phyloP scores from a whole-genome alignment of 2,888 invertebrate genomes.

The Drosophila eohydei region DNA sequence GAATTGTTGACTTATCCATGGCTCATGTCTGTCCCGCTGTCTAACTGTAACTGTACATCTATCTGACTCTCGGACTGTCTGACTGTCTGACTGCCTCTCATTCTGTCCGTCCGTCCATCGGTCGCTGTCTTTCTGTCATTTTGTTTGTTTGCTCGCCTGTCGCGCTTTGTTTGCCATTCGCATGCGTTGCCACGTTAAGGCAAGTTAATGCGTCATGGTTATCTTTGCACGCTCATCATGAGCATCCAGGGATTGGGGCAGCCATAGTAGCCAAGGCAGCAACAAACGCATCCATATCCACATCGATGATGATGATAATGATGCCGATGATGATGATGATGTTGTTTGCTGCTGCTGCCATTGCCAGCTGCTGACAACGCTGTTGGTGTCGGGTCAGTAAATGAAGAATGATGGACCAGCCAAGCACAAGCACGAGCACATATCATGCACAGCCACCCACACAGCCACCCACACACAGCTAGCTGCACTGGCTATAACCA shows the following conservation, averaged over 20 bases:
- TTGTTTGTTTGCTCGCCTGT: constrained; percentile 67
- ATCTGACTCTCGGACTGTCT: constrained; percentile 15
- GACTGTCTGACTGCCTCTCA: constrained; percentile 11
- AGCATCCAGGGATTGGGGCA: constrained; percentile 31
- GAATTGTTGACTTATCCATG: constrained; percentile 68
- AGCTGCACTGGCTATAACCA: constrained; percentile 32
- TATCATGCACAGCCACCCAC: constrained; percentile 16
- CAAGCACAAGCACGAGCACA: constrained; percentile 27
- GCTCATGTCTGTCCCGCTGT: constrained; percentile 28
- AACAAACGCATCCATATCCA: constrained; percentile 56
- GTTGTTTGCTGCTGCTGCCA: constrained; percentile 33
- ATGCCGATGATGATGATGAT: constrained; percentile 35
- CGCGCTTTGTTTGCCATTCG: constrained; percentile 74
- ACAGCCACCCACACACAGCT: constrained; percentile 17
- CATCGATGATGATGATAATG: constrained; percentile 49
- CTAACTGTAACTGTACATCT: constrained; percentile 27
- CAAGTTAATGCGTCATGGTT: constrained; percentile 76
- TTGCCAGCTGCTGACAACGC: constrained; percentile 72
- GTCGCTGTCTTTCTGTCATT: constrained; percentile 58
- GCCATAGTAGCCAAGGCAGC: constrained; percentile 21
- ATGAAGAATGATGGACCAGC: constrained; percentile 78
- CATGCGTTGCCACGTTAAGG: constrained; percentile 66
- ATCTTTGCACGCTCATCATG: constrained; percentile 69
- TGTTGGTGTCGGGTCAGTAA: constrained; percentile 73
- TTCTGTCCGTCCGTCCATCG: constrained; percentile 54